Base-by-base conservation (phyloP, 2,888 invertebrate species). In the Trichogramma dendrolimi region DNA sequence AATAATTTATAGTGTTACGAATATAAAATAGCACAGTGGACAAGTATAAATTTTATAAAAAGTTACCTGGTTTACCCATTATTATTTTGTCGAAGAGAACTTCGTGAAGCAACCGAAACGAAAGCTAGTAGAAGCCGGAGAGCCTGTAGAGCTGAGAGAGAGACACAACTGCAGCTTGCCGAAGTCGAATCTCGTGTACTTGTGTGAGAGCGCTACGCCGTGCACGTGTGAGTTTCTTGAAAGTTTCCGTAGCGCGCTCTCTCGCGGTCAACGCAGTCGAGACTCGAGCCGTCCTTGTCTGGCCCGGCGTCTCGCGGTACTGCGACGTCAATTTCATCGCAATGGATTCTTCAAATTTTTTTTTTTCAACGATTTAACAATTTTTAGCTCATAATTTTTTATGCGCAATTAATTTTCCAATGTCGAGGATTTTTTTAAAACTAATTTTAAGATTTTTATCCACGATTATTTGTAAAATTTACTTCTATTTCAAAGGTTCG, bases 31-130 rank as follows among this genome's bases (percentile, higher is more conserved):
- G 1, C 7, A 43, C 49, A 48, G 42, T 14, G 5, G n/a, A 40
- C 39, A 39, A 58, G 43, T 51, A 11, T 41, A 47, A 42, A 52
- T 55, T 44, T 44, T 7, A 6, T 7, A 4, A 2, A 49, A 11
- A 50, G 54, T 62, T 27, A 64, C 64, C 64, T 64, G 66, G 64
- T 55, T 66, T 66, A 1, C 66, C 66, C 66, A 66, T 65, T 48
- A 5, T 52, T 54, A 27, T 2, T 27, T 27, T 27, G 27, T 27
- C 27, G 27, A 27, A 27, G 27, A 27, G 27, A 27, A 27, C 27
- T 27, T 27, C 27, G 27, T 27, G 27, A 27, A 27, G 27, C 27
- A 27, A 27, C 2, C 27, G 27, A 27, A 27, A 27, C 27, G 27
- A 27, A 27, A 27, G 27, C 27, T 27, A 27, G 27, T 27, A 27